Base-by-base conservation (phyloP, 2,113 vertebrate species). In the Hucho hucho region DNA sequence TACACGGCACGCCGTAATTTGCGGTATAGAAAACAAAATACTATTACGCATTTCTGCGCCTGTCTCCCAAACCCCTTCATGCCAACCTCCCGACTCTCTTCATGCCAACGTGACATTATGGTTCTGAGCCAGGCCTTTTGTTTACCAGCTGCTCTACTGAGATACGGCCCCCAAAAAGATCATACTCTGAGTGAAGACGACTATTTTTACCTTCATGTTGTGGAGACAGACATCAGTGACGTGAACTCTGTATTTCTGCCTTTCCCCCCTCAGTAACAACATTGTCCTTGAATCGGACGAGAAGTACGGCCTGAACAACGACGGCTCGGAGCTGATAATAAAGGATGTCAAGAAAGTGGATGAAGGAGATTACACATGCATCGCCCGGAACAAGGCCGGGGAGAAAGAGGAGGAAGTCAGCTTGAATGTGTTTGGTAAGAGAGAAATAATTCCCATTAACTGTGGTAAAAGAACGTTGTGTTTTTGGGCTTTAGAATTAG, bases 351-450 rank as follows among this genome's bases (percentile, higher is more conserved):
- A 93, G 32, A 98, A 99, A 91, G 89, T 92, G 1, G 98, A 99
- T 0, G 96, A 98, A 80, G 96, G 97, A 1, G 97, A 99, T 85
- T 99, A 99, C 47, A 84, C 93, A 78, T 99, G 98, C 90, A 95
- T 95, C 0, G 98, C 98, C 0, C 94, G 93, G 89, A 99, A 99
- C 92, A 99, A 99, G 89, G 98, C 97, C 0, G 98, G 98, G 0
- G 92, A 96, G 83, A 95, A 94, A 24, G 90, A 93, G 0, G 93
- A 95, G 24, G 96, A 95, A 83, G 95, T 99, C 88, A 95, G 95
- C 83, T 95, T 99, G 87, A 98, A 96, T 82, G 97, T 99, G 78
- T 99, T 98, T 0, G 96, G 98, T 99, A 92, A 94, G 92, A 79
- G 22, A 9, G 58, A 81, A 76, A 26, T 76, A 65, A 83, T 72